A percentile compares a stretch with the other conserved stretches of the same genome.
These are phyloP conservation scores for Teleogryllus oceanicus DNA, from an alignment of 2,888 invertebrate genomes.

Conservation along the genomic window DNA sequence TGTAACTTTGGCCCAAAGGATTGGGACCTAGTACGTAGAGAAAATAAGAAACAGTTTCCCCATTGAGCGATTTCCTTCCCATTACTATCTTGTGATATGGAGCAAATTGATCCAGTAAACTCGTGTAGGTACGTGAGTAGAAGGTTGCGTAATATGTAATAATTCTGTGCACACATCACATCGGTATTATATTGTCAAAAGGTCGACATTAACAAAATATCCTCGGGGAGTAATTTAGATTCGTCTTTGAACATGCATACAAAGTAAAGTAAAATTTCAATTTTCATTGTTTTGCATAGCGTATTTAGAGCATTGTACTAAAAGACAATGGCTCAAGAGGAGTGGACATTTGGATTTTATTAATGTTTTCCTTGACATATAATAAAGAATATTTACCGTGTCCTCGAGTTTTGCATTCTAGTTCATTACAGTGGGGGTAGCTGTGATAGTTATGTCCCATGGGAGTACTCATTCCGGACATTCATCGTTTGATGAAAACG, in stretches of 20 bases:
- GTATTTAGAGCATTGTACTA: neutral
- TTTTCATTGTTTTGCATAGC: neutral
- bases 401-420: neutral
- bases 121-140: too few species aligned
- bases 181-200: neutral
- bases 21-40: too few species aligned
- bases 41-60: too few species aligned
- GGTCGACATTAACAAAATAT: too few species aligned
- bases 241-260: neutral
- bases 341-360: neutral
- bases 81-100: too few species aligned
- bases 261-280: constrained; percentile 19
- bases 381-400: neutral
- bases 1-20: too few species aligned
- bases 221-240: neutral
- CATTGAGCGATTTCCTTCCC: too few species aligned
- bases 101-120: too few species aligned
- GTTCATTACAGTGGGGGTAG: neutral
- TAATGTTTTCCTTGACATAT: neutral
- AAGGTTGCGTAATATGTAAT: too few species aligned
- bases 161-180: too few species aligned
- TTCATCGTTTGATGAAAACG: too few species aligned
- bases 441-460: neutral
- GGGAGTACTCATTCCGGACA: too few species aligned
- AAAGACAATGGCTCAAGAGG: neutral